Conservation (phyloP, 2,113 vertebrate genomes). For the Laticauda laticaudata region DNA sequence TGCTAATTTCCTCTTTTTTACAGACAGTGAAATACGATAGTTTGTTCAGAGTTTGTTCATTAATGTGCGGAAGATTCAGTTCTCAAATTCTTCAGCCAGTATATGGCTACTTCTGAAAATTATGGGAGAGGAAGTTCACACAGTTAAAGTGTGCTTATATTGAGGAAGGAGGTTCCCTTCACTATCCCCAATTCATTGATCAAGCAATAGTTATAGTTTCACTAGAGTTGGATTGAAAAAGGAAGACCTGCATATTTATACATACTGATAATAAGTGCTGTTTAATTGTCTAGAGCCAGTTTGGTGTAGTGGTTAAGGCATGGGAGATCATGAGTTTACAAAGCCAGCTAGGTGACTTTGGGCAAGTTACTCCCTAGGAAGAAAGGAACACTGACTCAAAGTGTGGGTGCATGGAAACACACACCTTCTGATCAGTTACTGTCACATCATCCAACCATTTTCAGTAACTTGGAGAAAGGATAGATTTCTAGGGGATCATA, state of each 20-base stretch:
- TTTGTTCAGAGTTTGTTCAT: neutral
- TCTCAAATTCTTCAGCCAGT: neutral
- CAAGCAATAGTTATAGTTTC: neutral
- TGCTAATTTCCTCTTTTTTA: neutral
- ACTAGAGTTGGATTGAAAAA: neutral
- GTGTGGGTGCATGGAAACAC: neutral
- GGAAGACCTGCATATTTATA: neutral
- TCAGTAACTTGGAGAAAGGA: neutral
- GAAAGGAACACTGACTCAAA: neutral
- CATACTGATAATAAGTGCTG: neutral
- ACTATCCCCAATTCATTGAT: neutral
- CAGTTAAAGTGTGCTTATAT: neutral
- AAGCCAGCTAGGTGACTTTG: neutral
- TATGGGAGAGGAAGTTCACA: neutral
- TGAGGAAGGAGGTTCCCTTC: neutral
- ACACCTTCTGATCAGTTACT: neutral
- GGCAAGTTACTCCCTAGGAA: neutral
- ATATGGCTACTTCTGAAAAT: neutral
- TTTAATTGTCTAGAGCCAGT: neutral
- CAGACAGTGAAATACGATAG: neutral
- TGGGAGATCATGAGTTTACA: neutral
- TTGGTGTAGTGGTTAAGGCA: neutral
- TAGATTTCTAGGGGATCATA: neutral
- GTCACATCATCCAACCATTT: neutral
- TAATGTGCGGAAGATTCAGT: neutral